These are phyloP conservation scores for Plodia interpunctella DNA, from an alignment of 1,140 invertebrate species.

Conservation along the genomic window DNA sequence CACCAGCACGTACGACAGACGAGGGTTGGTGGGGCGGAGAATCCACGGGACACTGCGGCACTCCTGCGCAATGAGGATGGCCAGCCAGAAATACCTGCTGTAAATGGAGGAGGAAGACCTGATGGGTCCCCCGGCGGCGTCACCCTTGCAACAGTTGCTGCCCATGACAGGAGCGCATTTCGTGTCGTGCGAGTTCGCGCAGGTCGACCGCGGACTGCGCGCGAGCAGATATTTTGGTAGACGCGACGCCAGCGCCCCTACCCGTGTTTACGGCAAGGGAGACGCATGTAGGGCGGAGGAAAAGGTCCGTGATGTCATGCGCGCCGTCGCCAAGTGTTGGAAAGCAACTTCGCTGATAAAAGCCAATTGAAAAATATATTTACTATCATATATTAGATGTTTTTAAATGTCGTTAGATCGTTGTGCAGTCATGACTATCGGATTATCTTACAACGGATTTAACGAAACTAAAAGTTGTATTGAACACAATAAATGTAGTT, in stretches of 20 bases:
- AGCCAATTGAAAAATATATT: too few species aligned
- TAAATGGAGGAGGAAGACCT: constrained; percentile 61
- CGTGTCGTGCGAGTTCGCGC: constrained; percentile 56
- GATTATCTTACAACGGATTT: too few species aligned
- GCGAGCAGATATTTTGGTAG: constrained; percentile 50
- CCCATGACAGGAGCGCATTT: constrained; percentile 65
- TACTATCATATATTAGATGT: too few species aligned
- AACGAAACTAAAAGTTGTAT: too few species aligned
- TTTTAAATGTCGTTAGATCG: too few species aligned
- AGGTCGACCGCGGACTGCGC: constrained; percentile 53
- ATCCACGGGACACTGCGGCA: constrained; percentile 48
- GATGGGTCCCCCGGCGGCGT: constrained; percentile 55
- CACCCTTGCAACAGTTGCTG: constrained; percentile 71
- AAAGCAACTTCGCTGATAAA: not conserved
- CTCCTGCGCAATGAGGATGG: constrained; percentile 46
- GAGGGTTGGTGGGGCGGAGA: constrained; percentile 31
- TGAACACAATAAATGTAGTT: too few species aligned
- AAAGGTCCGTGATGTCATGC: constrained; percentile 3
- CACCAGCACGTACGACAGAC: constrained; percentile 23
- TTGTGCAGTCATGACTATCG: too few species aligned
- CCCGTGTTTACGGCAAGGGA: constrained; percentile 30
- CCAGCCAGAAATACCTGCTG: constrained; percentile 64
- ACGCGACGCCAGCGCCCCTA: constrained; percentile 50
- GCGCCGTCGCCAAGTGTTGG: not conserved
- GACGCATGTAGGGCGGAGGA: not conserved